These are phyloP conservation scores for Drosophila ustulata DNA, from an alignment of 2,888 invertebrate species.

Conservation along the genomic window DNA sequence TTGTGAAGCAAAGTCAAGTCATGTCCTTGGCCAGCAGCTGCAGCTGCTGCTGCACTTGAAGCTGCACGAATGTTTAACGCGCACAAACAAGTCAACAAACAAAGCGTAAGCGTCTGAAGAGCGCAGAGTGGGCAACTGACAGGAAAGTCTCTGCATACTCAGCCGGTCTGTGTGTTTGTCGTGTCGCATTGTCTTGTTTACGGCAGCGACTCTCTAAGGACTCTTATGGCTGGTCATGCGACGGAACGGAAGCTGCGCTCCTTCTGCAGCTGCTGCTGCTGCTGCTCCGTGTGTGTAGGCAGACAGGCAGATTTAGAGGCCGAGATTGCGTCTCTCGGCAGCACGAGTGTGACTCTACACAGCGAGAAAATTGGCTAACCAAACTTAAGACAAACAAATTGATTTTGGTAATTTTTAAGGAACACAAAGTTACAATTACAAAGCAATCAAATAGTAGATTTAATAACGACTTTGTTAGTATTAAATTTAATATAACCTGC, in stretches of 20 bases:
- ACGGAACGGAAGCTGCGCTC: conserved; percentile 62
- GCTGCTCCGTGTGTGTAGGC: conserved; percentile 11
- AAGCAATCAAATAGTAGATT: too few species aligned
- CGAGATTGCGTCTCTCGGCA: conserved; percentile 47
- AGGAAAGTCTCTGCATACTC: conserved; percentile 25
- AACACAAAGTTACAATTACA: too few species aligned
- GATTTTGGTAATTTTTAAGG: too few species aligned
- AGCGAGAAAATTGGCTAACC: neutral
- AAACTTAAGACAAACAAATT: neutral
- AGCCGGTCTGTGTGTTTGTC: conserved; percentile 30
- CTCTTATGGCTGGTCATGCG: conserved; percentile 55
- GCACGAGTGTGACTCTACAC: conserved; percentile 12
- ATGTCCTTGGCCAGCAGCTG: conserved; percentile 65
- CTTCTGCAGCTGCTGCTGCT: conserved; percentile 34
- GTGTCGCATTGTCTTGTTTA: conserved; percentile 70
- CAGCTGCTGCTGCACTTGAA: conserved; percentile 47
- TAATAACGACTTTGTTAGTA: too few species aligned
- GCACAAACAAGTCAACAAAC: conserved; percentile 53
- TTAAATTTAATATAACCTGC: too few species aligned
- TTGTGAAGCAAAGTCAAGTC: conserved; percentile 53
- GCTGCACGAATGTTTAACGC: conserved; percentile 67
- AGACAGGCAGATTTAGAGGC: conserved; percentile 55
- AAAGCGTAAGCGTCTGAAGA: conserved; percentile 26
- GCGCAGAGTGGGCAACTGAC: neutral
- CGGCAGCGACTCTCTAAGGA: conserved; percentile 73